Evolutionary conservation across 2,113 vertebrate genomes (phyloP).

Genomic region (Pheucticus melanocephalus): DNA sequence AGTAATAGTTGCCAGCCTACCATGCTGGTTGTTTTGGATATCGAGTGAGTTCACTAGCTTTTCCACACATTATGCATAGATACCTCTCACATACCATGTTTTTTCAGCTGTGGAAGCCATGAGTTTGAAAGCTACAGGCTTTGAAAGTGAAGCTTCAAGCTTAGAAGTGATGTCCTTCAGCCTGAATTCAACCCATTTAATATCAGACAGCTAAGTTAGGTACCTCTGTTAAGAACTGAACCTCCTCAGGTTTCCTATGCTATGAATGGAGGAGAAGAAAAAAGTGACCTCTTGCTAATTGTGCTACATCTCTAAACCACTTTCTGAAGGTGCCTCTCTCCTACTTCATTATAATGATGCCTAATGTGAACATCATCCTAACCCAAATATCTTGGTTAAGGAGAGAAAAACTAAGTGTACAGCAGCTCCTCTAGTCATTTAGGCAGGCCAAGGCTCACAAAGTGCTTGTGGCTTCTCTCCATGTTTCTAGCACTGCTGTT

Average conservation of each 20-base stretch:
- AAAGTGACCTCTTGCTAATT: neutral
- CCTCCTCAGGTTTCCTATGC: neutral
- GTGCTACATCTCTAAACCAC: neutral
- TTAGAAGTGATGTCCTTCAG: neutral
- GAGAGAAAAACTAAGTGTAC: neutral
- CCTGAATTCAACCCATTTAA: neutral
- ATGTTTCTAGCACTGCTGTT: neutral
- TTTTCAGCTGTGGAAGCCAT: neutral
- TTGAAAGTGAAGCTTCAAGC: neutral
- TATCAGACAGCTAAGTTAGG: neutral
- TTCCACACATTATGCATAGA: neutral
- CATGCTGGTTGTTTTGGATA: neutral
- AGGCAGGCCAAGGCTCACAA: neutral
- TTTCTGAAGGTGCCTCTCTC: neutral
- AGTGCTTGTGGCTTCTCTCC: neutral
- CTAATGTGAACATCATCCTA: neutral
- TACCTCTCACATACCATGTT: neutral
- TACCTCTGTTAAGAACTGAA: neutral
- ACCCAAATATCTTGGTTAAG: neutral
- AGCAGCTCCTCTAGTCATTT: neutral
- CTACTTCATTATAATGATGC: neutral
- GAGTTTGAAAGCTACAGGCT: neutral
- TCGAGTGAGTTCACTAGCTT: neutral
- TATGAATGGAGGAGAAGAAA: neutral
- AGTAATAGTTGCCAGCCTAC: neutral